Base-by-base conservation (phyloP, 2,888 invertebrate species). In the Macrosiphum euphorbiae region DNA sequence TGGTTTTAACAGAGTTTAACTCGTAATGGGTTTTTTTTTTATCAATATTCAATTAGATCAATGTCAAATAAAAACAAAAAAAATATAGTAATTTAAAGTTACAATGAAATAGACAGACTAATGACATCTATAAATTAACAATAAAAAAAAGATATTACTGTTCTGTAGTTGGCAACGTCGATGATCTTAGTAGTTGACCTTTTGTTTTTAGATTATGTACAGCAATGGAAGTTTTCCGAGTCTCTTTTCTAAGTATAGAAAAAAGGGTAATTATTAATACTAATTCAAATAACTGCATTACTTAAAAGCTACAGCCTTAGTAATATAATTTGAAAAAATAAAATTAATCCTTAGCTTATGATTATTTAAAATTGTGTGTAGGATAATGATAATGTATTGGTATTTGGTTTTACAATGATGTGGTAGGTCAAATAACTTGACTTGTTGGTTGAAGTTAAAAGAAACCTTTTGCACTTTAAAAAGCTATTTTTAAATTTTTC, bases 231-330 rank as follows among this genome's bases (percentile, higher is more conserved):
- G 7, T n/a, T 44, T 61, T 13, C 24, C 44, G 41, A 20, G 11
- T 24, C 0, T 2, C 24, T 86, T 58, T 91, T 44, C 91, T 91
- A 86, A 47, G 50, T 61, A 86, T 35, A 78, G 84, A 52, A 52
- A 26, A n/a, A 26, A 16, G 0, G 35, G 47, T 52, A 84, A 52
- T 35, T 86, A 91, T 86, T 24, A 55, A 55, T 58, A 78, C 35
- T 35, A 35, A 78, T 35, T n/a, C 35, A 78, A 78, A 16, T 47
- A 85, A 91, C 47, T 44, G 20, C 11, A 91, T 86, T 86, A 91
- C 86, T 91, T 91, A n/a, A 58, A 24, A 44, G 5, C 10, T 20
- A 44, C 47, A 8, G 10, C 0, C 16, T 13, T 5, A 55, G 7
- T 24, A 24, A 55, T 55, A 55, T 55, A 0, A 55, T 55, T 24